phyloP scores from a whole-genome alignment of 2,888 invertebrate genomes.

The Sminthurides aquaticus region DNA sequence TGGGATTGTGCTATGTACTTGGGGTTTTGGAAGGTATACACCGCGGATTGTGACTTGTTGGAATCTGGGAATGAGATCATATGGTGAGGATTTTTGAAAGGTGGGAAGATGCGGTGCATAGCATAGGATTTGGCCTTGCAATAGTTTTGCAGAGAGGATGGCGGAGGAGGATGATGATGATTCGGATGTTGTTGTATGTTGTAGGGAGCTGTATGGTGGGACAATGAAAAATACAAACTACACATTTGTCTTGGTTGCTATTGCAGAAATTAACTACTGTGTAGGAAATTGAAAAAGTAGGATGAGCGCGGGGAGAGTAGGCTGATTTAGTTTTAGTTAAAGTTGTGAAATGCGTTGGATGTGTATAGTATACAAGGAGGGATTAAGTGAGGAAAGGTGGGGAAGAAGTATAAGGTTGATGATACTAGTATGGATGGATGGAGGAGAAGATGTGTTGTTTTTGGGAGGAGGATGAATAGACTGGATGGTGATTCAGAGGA shows the following conservation, averaged over 20 bases:
- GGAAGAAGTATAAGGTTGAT: no score
- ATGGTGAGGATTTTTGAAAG: not conserved
- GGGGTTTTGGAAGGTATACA: no score
- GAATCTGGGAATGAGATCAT: conserved; percentile 7
- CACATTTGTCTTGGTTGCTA: no score
- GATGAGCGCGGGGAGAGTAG: no score
- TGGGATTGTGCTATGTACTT: no score
- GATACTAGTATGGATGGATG: not conserved
- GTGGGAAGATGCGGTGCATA: not conserved
- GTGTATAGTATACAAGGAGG: no score
- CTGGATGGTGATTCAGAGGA: not conserved
- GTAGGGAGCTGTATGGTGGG: not conserved
- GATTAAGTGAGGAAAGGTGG: no score
- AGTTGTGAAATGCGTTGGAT: no score
- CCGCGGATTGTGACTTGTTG: no score
- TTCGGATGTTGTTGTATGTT: not conserved
- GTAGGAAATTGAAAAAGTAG: no score
- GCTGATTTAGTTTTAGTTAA: no score
- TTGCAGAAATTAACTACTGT: no score
- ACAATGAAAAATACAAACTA: not conserved
- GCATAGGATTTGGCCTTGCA: conserved; percentile 7
- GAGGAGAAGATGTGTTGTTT: not conserved
- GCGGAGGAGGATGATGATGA: not conserved
- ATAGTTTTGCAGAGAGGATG: not conserved
- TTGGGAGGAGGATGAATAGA: not conserved